Evolutionary conservation across 2,797 vertebrate species (phyloP), one percentile per base, ranked within the genome.

Genomic region (Chaetophractus vellerosus): DNA sequence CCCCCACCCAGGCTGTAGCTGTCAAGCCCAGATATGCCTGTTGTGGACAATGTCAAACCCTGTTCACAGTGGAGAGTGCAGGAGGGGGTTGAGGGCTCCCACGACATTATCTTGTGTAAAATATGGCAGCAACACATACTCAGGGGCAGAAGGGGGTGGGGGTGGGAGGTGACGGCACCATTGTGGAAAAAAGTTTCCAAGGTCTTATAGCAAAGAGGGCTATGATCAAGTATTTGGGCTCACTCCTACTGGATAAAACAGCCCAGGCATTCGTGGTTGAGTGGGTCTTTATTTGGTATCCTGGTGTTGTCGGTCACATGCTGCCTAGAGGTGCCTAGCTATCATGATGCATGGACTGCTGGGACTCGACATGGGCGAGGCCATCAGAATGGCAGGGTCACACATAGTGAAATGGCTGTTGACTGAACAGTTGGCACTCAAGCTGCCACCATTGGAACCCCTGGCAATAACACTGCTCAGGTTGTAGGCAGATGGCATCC

Each of bases 361-460:
- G 92, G 99, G 99, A 98, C 99, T 99, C 96, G 99, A 99, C 99
- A 99, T 99, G 12, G 99, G 99, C 0, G 99, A 99, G 28, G 99
- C 99, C 99, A 99, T 99, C 87, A 99, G 99, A 97, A 99, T 99
- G 95, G 99, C 99, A 0, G 99, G 99, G 8, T 99, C 99, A 5
- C 99, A 99, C 99, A 99, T 99, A 98, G 99, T 99, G 98, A 99
- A 99, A 98, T 99, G 99, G 98, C 99, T 99, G 98, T 99, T 99
- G 98, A 99, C 98, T 0, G 99, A 99, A 93, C 99, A 99, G 98
- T 99, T 98, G 96, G 98, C 96, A 80, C 98, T 98, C 97, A 98
- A 98, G 97, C 98, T 98, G 28, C 98, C 97, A 52, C 98, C 98
- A 1, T 99, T 97, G 57, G 99, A 98, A 95, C 99, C 98, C 18